Evolutionary conservation across 2,113 vertebrate genomes (phyloP).

Genomic region (Nothobranchius kuhntae): DNA sequence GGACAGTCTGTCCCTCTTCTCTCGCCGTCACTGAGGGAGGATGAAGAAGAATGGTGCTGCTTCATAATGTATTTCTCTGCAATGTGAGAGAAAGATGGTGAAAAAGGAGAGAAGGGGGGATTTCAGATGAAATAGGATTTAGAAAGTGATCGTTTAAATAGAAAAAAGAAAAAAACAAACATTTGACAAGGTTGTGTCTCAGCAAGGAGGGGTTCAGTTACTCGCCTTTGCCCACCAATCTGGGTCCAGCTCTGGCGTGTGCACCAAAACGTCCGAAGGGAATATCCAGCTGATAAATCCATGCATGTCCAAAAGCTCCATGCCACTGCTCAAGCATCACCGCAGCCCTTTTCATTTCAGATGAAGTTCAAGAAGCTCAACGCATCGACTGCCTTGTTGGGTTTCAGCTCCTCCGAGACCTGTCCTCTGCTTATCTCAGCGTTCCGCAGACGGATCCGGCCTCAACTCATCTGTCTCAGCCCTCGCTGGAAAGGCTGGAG

Average conservation of each 20-base stretch:
- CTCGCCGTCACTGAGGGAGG: conserved; percentile 54
- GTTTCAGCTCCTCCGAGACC: conserved; percentile 34
- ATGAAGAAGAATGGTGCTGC: conserved; percentile 63
- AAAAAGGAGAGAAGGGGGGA: conserved; percentile 21
- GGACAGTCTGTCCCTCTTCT: conserved; percentile 69
- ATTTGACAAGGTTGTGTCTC: conserved; percentile 25
- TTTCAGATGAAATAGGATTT: conserved; percentile 12
- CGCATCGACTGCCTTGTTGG: conserved; percentile 39
- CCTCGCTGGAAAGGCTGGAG: conserved; percentile 15
- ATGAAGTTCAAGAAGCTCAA: conserved; percentile 45
- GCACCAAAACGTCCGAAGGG: conserved; percentile 47
- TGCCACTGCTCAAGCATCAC: conserved; percentile 61
- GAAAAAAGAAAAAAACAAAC: conserved; percentile 5
- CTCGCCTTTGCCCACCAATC: conserved; percentile 60
- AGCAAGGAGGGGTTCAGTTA: conserved; percentile 60
- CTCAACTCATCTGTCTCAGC: conserved; percentile 32
- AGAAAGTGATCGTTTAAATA: conserved; percentile 36
- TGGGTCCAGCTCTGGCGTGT: conserved; percentile 51
- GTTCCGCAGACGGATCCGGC: conserved; percentile 21
- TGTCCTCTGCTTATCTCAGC: conserved; percentile 16
- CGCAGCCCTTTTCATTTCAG: conserved; percentile 48
- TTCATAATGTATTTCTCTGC: conserved; percentile 65
- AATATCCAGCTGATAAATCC: conserved; percentile 69
- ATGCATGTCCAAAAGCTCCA: conserved; percentile 55
- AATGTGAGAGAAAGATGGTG: conserved; percentile 43